phyloP scores from a whole-genome alignment of 2,797 vertebrate genomes.

The Tenualosa ilisha region DNA sequence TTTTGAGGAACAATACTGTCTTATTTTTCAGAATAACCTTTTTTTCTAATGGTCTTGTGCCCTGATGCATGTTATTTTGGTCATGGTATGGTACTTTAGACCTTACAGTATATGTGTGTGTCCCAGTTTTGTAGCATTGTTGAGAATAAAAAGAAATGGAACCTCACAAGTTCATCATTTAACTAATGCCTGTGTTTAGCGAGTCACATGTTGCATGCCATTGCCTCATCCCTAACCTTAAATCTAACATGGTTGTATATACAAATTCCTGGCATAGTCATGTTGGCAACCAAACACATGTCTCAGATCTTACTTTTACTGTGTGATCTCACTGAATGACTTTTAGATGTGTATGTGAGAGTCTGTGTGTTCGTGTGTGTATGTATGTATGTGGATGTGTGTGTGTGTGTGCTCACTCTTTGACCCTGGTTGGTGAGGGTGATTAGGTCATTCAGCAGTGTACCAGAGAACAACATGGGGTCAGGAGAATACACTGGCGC shows the following conservation, averaged over 20 bases:
- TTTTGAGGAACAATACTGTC: constrained; percentile 65
- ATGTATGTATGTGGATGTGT: neutral
- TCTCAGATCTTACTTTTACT: neutral
- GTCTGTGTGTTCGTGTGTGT: neutral
- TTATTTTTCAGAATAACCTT: constrained; percentile 61
- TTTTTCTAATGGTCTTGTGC: constrained; percentile 66
- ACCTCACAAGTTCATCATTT: constrained; percentile 42
- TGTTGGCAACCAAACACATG: neutral
- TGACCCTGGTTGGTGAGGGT: neutral
- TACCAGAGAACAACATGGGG: neutral
- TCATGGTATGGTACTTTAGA: constrained; percentile 66
- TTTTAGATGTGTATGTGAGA: neutral
- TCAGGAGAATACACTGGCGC: neutral
- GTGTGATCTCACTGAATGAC: neutral
- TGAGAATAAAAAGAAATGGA: constrained; percentile 65
- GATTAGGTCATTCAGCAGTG: constrained; percentile 10
- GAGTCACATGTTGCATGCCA: constrained; percentile 29
- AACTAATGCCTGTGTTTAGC: constrained; percentile 55
- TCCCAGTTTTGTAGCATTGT: constrained; percentile 73
- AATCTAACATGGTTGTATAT: neutral
- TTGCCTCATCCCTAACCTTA: neutral
- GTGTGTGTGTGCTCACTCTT: neutral
- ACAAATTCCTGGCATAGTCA: neutral
- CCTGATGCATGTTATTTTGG: constrained; percentile 74
- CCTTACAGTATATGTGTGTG: constrained; percentile 63